These are phyloP conservation scores for Sinopyrophorus schimmeli DNA, from an alignment of 2,888 invertebrate genomes.

Conservation along the genomic window DNA sequence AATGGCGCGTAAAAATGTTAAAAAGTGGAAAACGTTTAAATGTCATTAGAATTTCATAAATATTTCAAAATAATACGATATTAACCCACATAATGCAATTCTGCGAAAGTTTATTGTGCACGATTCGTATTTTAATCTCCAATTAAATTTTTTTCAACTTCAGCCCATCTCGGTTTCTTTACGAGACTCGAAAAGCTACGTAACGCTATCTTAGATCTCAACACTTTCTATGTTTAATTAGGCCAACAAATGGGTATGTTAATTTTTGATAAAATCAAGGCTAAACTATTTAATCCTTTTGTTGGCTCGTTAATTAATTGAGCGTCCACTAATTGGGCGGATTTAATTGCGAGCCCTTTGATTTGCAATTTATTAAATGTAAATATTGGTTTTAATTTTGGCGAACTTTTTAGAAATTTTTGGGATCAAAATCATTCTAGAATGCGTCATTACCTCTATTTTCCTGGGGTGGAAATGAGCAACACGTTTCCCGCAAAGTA, in stretches of 20 bases:
- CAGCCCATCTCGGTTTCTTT: too few relatives aligned
- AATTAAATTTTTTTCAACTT: too few relatives aligned
- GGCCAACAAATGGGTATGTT: too few relatives aligned
- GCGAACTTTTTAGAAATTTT: too few relatives aligned
- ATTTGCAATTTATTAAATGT: slow-evolving; percentile 4
- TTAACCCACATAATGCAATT: slow-evolving; percentile 29
- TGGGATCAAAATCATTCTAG: not conserved
- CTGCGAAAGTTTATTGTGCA: slow-evolving; percentile 27
- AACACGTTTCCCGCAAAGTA: slow-evolving; percentile 17
- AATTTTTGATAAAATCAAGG: too few relatives aligned
- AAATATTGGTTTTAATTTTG: not conserved
- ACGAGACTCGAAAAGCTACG: too few relatives aligned
- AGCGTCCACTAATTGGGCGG: too few relatives aligned
- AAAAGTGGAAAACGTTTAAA: slow-evolving; percentile 8
- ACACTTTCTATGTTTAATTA: too few relatives aligned
- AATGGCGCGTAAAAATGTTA: not conserved
- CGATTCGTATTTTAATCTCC: slow-evolving; percentile 5
- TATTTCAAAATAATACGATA: slow-evolving; percentile 21
- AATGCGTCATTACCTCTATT: slow-evolving; percentile 21
- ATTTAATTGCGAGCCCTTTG: too few relatives aligned
- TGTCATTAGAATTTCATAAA: slow-evolving; percentile 24
- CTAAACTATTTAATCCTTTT: too few relatives aligned
- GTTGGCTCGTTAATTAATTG: too few relatives aligned
- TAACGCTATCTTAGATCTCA: too few relatives aligned
- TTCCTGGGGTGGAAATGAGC: slow-evolving; percentile 21